Evolutionary conservation across 1,140 invertebrate species (phyloP).

Genomic region (Spodoptera frugiperda): DNA sequence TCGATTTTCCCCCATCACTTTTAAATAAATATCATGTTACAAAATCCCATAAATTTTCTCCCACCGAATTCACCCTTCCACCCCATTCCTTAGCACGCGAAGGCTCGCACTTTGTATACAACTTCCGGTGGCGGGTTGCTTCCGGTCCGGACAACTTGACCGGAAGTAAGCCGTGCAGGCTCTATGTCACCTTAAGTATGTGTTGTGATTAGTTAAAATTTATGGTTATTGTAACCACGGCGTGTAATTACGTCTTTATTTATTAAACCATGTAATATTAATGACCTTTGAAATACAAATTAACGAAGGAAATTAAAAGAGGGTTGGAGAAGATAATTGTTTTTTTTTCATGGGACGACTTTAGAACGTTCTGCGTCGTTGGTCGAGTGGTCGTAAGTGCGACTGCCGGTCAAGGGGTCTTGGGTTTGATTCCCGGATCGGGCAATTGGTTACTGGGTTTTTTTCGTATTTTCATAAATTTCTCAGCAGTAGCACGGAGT

Average conservation of each 20-base stretch:
- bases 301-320: not conserved
- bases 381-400: too few species aligned
- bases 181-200: constrained; percentile 82
- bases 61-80: constrained; percentile 38
- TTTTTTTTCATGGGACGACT: not conserved
- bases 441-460: too few species aligned
- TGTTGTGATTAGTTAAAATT: constrained; percentile 80
- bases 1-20: constrained; percentile 24
- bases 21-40: constrained; percentile 47
- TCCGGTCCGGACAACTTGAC: constrained; percentile 73
- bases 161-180: constrained; percentile 76
- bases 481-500: too few species aligned
- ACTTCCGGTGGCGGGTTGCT: constrained; percentile 76
- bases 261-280: constrained; percentile 15
- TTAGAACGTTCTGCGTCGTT: not conserved
- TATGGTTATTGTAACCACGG: constrained; percentile 64
- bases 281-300: constrained; percentile 24
- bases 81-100: constrained; percentile 67
- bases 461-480: too few species aligned
- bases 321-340: constrained; percentile 6
- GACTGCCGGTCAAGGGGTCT: too few species aligned
- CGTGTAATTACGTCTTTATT: constrained; percentile 50
- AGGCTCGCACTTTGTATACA: constrained; percentile 84
- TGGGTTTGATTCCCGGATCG: too few species aligned
- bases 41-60: constrained; percentile 48